Evolutionary conservation across 2,888 invertebrate species (phyloP).

Genomic region (Punctoribates punctum): DNA sequence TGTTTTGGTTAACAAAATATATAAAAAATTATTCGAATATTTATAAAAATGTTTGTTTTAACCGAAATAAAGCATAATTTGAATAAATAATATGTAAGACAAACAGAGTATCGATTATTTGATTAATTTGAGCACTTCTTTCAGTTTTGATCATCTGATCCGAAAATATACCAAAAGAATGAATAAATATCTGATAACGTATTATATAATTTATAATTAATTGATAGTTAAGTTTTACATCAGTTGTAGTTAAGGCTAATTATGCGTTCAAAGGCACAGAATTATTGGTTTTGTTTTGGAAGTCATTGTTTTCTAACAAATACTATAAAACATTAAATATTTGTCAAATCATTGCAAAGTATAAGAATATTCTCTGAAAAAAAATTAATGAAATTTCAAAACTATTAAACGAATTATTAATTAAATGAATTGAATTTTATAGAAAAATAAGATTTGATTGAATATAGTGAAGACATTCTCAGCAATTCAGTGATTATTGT

Average conservation of each 20-base stretch:
- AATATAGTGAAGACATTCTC: neutral
- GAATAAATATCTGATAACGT: constrained; percentile 20
- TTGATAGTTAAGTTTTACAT: neutral
- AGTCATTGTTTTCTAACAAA: neutral
- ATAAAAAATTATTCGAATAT: too few species aligned
- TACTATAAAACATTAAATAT: neutral
- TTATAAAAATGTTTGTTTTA: too few species aligned
- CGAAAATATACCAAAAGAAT: neutral
- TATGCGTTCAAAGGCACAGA: neutral
- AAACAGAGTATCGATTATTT: neutral
- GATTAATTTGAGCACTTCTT: constrained; percentile 2
- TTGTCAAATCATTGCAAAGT: neutral
- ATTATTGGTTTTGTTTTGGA: neutral
- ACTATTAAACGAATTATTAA: neutral
- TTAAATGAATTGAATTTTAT: neutral
- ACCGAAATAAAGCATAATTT: neutral
- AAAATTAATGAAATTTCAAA: neutral
- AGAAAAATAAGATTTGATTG: neutral
- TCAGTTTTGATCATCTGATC: neutral
- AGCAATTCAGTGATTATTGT: neutral
- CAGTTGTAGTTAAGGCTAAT: neutral
- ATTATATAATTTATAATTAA: constrained; percentile 1
- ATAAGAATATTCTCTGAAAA: constrained; percentile 11
- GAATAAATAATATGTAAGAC: neutral
- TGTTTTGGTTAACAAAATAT: too few species aligned